A percentile compares a stretch with the other conserved stretches of the same genome.
phyloP scores from a whole-genome alignment of 1,140 invertebrate species.

The Melitaea cinxia region DNA sequence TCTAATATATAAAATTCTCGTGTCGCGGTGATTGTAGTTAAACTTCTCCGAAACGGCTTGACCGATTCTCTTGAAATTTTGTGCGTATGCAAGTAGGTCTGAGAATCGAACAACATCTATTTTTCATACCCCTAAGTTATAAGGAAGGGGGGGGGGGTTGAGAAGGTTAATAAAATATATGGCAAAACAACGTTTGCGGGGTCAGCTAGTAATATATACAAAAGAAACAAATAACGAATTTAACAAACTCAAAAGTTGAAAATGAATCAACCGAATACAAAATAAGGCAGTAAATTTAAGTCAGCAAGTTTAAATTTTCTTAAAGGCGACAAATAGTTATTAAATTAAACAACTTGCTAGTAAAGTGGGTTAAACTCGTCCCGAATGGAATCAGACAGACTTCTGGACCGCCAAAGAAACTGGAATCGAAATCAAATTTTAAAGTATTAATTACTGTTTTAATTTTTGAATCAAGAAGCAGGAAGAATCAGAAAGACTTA shows the following conservation, averaged over 20 bases:
- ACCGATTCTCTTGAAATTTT: too few relatives aligned
- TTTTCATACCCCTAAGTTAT: too few relatives aligned
- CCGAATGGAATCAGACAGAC: conserved; percentile 39
- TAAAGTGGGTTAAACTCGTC: conserved; percentile 45
- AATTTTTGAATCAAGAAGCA: background rate
- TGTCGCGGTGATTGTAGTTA: too few relatives aligned
- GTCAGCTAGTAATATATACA: background rate
- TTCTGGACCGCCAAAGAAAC: background rate
- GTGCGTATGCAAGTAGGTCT: too few relatives aligned
- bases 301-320: conserved; percentile 42
- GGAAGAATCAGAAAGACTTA: background rate
- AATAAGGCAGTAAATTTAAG: conserved; percentile 29
- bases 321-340: conserved; percentile 42
- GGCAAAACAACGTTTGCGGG: too few relatives aligned
- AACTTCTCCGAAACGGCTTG: too few relatives aligned
- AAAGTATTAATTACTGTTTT: background rate
- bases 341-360: conserved; percentile 46
- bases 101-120: too few relatives aligned
- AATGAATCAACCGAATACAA: conserved; percentile 22
- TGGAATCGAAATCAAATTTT: background rate
- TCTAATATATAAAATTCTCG: too few relatives aligned
- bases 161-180: too few relatives aligned
- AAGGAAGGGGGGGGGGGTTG: too few relatives aligned
- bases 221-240: background rate
- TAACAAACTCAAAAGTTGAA: conserved; percentile 15